A percentile compares a stretch with the other conserved stretches of the same genome.
phyloP scores from a whole-genome alignment of 2,113 vertebrate genomes.

The Eulacestoma nigropectus region DNA sequence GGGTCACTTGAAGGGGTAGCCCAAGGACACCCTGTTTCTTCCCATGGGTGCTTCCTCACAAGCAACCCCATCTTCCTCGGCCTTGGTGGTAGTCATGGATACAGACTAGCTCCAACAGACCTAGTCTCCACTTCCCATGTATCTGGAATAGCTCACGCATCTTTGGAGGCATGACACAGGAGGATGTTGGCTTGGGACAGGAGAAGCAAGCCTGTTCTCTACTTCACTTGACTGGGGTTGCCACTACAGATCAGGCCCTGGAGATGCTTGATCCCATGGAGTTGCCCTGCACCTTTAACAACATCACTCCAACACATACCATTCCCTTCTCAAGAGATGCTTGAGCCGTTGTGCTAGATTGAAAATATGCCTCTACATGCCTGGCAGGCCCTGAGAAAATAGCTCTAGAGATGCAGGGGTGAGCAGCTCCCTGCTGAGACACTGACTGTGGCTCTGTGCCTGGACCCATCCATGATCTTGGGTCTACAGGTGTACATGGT shows the following conservation, averaged over 20 bases:
- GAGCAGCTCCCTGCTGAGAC: background rate
- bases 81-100: background rate
- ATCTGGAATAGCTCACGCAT: background rate
- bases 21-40: background rate
- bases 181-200: background rate
- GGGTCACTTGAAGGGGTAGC: background rate
- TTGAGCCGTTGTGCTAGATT: background rate
- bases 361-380: background rate
- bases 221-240: background rate
- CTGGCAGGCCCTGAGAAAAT: background rate
- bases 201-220: background rate
- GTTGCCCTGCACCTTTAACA: background rate
- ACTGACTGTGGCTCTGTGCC: accelerated
- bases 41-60: background rate
- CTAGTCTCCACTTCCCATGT: background rate
- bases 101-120: background rate
- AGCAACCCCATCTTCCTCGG: background rate
- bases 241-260: background rate
- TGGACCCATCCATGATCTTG: background rate
- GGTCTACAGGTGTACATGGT: background rate
- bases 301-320: background rate
- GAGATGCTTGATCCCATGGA: background rate
- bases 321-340: slow-evolving; percentile 4
- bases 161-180: background rate
- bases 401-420: background rate